Evolutionary conservation across 2,888 invertebrate genomes (phyloP).

Genomic region (Peribatodes rhomboidaria): DNA sequence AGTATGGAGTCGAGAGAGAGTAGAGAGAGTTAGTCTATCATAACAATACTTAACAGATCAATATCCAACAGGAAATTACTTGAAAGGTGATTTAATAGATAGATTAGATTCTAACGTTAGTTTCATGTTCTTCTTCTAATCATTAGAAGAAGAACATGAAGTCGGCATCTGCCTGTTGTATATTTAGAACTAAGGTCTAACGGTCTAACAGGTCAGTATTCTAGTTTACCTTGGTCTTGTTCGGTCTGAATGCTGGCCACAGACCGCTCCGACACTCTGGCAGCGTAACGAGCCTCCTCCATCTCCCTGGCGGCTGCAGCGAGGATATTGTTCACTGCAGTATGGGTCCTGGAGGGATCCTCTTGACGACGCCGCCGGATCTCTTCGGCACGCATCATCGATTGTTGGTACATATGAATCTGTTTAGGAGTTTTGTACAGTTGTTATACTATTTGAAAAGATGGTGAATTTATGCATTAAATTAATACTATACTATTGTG

Average conservation of each 20-base stretch:
- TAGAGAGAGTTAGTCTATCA: too few relatives aligned
- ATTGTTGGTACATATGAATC: constrained; percentile 85
- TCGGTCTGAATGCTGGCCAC: constrained; percentile 81
- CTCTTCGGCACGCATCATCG: constrained; percentile 83
- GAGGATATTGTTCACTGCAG: constrained; percentile 82
- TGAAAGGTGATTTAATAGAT: too few relatives aligned
- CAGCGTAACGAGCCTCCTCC: constrained; percentile 77
- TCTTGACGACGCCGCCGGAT: constrained; percentile 76
- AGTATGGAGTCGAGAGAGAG: too few relatives aligned
- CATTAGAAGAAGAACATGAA: too few relatives aligned
- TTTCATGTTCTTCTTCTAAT: too few relatives aligned
- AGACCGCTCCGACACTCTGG: constrained; percentile 57
- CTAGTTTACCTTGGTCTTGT: constrained; percentile 74
- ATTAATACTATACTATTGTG: too few relatives aligned
- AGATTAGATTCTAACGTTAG: too few relatives aligned
- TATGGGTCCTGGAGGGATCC: constrained; percentile 76
- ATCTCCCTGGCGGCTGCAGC: constrained; percentile 82
- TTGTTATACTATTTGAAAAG: too few relatives aligned
- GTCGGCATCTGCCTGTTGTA: too few relatives aligned
- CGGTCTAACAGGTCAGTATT: neutral
- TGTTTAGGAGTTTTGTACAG: constrained; percentile 42
- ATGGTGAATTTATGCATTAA: too few relatives aligned
- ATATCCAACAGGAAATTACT: neutral
- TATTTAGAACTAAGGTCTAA: neutral
- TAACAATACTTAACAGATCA: neutral